Conservation (phyloP, 2,113 vertebrate genomes). For the Aramus guarauna region DNA sequence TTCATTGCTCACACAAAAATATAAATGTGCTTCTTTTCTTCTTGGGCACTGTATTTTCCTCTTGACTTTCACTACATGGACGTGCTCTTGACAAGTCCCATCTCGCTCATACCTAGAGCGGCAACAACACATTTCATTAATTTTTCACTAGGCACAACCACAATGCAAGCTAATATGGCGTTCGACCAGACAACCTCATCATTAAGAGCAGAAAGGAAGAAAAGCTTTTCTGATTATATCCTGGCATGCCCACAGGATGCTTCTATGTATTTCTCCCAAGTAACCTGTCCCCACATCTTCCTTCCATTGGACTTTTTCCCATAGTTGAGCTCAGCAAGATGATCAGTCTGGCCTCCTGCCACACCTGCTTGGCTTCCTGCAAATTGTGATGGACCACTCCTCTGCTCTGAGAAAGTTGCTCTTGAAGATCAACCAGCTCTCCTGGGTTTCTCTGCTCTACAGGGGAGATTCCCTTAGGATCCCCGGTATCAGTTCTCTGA, state of each 20-base stretch:
- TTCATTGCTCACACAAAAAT: not conserved
- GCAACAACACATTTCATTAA: not conserved
- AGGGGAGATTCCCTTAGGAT: not conserved
- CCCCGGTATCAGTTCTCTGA: too few relatives aligned
- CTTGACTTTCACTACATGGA: not conserved
- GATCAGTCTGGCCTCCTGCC: not conserved
- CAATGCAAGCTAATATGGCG: fast-evolving
- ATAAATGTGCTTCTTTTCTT: fast-evolving
- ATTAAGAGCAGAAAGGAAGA: too few relatives aligned
- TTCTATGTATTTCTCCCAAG: not conserved
- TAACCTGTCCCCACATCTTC: fast-evolving
- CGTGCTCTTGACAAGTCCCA: fast-evolving
- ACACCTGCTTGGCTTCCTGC: not conserved
- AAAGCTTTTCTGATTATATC: not conserved
- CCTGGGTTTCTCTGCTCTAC: not conserved
- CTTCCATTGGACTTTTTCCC: fast-evolving
- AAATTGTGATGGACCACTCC: fast-evolving
- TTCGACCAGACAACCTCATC: fast-evolving
- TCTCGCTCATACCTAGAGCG: fast-evolving
- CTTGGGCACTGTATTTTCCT: not conserved
- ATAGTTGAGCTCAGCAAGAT: not conserved
- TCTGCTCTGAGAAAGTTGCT: not conserved
- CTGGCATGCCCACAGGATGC: not conserved
- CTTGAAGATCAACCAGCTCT: not conserved
- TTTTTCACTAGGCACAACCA: not conserved